Evolutionary conservation across 1,140 invertebrate genomes (phyloP).

Genomic region (Tetragnatha versicolor): DNA sequence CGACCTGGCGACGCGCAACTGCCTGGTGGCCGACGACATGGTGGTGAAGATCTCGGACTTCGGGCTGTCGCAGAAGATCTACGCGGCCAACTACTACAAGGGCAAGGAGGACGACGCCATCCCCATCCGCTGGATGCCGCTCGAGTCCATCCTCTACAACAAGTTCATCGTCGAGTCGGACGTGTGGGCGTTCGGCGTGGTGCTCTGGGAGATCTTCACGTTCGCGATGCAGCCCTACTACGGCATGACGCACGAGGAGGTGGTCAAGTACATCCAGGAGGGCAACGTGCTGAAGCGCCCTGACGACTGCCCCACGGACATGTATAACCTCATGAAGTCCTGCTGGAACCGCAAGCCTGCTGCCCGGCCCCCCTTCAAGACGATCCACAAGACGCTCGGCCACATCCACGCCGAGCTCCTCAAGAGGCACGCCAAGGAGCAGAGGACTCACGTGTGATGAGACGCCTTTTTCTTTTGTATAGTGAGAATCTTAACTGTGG

Average conservation of each 20-base stretch:
- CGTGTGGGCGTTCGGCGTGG: conserved; percentile 93
- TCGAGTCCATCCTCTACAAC: conserved; percentile 91
- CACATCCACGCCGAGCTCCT: conserved; percentile 57
- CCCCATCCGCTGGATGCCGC: conserved; percentile 94
- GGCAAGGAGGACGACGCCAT: conserved; percentile 84
- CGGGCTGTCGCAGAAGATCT: conserved; percentile 91
- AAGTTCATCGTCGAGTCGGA: conserved; percentile 93
- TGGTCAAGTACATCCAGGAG: conserved; percentile 90
- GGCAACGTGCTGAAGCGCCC: conserved; percentile 86
- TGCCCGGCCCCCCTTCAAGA: conserved; percentile 80
- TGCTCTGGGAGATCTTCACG: conserved; percentile 93
- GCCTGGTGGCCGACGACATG: conserved; percentile 91
- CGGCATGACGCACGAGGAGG: conserved; percentile 93
- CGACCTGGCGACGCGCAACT: conserved; percentile 94
- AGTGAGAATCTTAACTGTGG: no score
- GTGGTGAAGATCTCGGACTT: conserved; percentile 97
- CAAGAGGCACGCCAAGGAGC: conserved; percentile 45
- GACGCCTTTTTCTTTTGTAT: neutral
- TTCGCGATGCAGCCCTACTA: conserved; percentile 93
- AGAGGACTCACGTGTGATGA: conserved; percentile 47
- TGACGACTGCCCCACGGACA: conserved; percentile 85
- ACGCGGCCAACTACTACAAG: conserved; percentile 68
- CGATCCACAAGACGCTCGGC: conserved; percentile 57
- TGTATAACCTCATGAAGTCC: conserved; percentile 92
- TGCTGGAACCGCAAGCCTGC: conserved; percentile 89